These are phyloP conservation scores for Cyanocitta stelleri DNA, from an alignment of 2,113 vertebrate genomes.

Conservation along the genomic window DNA sequence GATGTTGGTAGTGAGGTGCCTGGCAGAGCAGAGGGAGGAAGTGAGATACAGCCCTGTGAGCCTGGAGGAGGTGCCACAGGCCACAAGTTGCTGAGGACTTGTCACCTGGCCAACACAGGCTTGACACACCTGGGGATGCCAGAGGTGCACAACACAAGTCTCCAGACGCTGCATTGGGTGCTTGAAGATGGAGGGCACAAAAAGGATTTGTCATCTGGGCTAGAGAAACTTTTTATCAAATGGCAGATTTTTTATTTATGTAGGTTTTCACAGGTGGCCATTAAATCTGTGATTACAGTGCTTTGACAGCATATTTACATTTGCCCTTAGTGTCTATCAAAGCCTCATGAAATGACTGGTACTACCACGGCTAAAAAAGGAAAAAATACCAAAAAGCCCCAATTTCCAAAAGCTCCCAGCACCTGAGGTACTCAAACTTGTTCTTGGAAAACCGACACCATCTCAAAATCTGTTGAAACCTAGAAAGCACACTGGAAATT, in stretches of 20 bases:
- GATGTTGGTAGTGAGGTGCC: rapidly evolving
- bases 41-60: background rate
- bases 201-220: background rate
- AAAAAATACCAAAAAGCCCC: rapidly evolving
- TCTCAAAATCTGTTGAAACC: background rate
- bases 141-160: background rate
- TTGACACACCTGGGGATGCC: background rate
- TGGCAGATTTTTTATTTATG: background rate
- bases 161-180: background rate
- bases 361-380: background rate
- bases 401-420: background rate
- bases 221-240: background rate
- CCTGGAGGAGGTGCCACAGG: background rate
- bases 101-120: background rate
- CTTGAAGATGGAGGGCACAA: background rate
- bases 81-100: background rate
- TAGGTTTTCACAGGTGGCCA: background rate
- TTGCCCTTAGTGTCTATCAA: background rate
- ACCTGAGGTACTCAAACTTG: background rate
- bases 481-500: background rate
- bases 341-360: background rate
- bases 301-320: background rate
- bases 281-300: background rate
- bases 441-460: background rate
- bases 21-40: background rate